phyloP scores from a whole-genome alignment of 2,888 invertebrate genomes.

The Callosobruchus maculatus region DNA sequence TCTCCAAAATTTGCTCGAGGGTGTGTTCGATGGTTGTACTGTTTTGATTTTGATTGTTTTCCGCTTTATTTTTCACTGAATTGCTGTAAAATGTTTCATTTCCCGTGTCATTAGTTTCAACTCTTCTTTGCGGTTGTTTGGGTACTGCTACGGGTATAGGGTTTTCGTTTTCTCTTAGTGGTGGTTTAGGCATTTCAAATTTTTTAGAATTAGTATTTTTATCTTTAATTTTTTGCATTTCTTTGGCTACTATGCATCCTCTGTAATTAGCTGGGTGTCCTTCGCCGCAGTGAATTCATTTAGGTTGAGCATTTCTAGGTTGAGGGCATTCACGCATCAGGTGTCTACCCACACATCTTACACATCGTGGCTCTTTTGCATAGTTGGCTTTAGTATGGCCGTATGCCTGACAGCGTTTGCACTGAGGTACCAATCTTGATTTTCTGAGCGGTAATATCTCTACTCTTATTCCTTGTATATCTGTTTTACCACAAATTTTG shows the following conservation, averaged over 20 bases:
- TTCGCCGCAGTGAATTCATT: conserved; percentile 19
- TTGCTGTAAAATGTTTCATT: too few relatives aligned
- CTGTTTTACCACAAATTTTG: conserved; percentile 10
- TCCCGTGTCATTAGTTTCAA: too few relatives aligned
- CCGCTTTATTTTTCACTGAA: conserved; percentile 1
- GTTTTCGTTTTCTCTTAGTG: conserved; percentile 5
- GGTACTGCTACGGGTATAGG: not conserved
- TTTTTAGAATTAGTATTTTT: not conserved
- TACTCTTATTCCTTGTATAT: conserved; percentile 11
- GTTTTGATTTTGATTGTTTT: conserved; percentile 2
- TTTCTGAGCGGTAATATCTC: conserved; percentile 11
- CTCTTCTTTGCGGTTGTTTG: too few relatives aligned
- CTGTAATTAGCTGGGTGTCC: conserved; percentile 10
- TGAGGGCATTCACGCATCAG: conserved; percentile 8
- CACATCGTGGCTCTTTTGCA: conserved; percentile 14
- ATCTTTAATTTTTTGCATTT: conserved; percentile 11
- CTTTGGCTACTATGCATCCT: conserved; percentile 19
- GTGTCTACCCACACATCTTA: conserved; percentile 16
- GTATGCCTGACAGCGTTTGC: conserved; percentile 14
- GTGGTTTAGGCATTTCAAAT: too few relatives aligned
- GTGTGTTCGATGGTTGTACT: conserved; percentile 8
- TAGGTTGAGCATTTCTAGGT: conserved; percentile 11
- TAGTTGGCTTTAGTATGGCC: conserved; percentile 11
- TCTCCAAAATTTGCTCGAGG: conserved; percentile 9
- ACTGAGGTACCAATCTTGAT: conserved; percentile 10